Evolutionary conservation across 2,888 invertebrate species (phyloP).

Genomic region (Drosophila crucigera): DNA sequence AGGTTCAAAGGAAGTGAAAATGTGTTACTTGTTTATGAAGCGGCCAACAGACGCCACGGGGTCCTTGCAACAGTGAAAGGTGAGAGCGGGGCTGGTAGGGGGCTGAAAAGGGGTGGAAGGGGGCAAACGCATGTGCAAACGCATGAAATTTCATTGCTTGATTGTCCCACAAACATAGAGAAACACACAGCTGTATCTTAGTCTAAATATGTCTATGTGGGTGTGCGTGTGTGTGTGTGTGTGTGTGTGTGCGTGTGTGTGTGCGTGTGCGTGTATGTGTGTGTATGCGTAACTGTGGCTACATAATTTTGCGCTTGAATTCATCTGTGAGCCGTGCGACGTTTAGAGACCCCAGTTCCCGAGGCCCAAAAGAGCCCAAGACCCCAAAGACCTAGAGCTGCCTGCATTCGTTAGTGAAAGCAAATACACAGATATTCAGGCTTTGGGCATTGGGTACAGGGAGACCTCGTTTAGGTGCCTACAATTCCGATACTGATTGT

Average conservation of each 20-base stretch:
- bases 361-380: constrained; percentile 54
- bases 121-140: constrained; percentile 77
- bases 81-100: constrained; percentile 1
- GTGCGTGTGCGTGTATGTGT: constrained; percentile 16
- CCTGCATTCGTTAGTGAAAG: constrained; percentile 80
- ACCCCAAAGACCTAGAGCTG: constrained; percentile 50
- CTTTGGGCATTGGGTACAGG: constrained; percentile 23
- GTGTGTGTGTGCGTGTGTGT: neutral
- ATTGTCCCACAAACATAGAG: constrained; percentile 72
- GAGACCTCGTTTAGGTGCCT: constrained; percentile 46
- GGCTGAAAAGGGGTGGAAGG: neutral
- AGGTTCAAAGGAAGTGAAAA: constrained; percentile 81
- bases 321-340: constrained; percentile 75
- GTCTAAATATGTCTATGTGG: neutral
- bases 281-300: constrained; percentile 65
- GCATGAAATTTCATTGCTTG: constrained; percentile 82
- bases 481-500: constrained; percentile 32
- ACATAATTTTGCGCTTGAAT: constrained; percentile 81
- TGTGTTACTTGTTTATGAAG: constrained; percentile 80
- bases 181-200: constrained; percentile 34
- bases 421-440: constrained; percentile 63
- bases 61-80: constrained; percentile 21
- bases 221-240: too few species aligned
- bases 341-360: constrained; percentile 56
- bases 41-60: constrained; percentile 50